These are phyloP conservation scores for Dendrolimus houi DNA, from an alignment of 2,888 invertebrate genomes.

Conservation along the genomic window DNA sequence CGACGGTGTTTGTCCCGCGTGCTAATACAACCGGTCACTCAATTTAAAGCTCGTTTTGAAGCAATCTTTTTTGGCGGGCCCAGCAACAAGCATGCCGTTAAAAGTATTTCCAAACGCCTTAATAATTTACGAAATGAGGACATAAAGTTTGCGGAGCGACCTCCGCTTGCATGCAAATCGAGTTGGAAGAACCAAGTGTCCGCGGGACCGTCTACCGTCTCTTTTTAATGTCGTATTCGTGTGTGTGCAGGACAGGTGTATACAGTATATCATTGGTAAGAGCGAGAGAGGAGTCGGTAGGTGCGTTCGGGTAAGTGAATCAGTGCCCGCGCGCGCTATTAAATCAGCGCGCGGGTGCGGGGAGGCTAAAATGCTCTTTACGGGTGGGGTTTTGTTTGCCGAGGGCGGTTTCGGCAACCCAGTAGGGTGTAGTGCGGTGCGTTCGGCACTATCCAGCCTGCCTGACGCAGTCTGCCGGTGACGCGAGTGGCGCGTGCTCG, in stretches of 20 bases:
- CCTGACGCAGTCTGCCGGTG: slow-evolving; percentile 32
- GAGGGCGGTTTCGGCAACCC: slow-evolving; percentile 66
- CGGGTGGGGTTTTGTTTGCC: slow-evolving; percentile 73
- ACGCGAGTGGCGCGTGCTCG: slow-evolving; percentile 44
- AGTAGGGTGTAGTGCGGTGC: slow-evolving; percentile 20
- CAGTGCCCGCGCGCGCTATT: slow-evolving; percentile 75
- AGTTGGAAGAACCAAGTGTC: slow-evolving; percentile 70
- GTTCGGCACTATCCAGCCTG: slow-evolving; percentile 23
- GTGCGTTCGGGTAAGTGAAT: slow-evolving; percentile 75
- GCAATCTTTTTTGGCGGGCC: slow-evolving; percentile 62
- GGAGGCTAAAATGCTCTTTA: slow-evolving; percentile 72
- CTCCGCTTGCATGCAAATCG: slow-evolving; percentile 72
- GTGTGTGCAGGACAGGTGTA: slow-evolving; percentile 25
- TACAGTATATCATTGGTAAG: slow-evolving; percentile 27
- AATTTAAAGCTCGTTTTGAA: slow-evolving; percentile 59
- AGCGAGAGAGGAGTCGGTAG: slow-evolving; percentile 60
- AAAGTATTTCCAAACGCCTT: slow-evolving; percentile 73
- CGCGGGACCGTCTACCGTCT: slow-evolving; percentile 47
- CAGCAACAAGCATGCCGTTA: slow-evolving; percentile 59
- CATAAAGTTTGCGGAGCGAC: slow-evolving; percentile 72
- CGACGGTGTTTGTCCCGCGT: slow-evolving; percentile 27
- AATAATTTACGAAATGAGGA: slow-evolving; percentile 75
- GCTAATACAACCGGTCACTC: slow-evolving; percentile 52
- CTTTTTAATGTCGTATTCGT: slow-evolving; percentile 36
- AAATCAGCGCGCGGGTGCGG: slow-evolving; percentile 53